Conservation (phyloP, 2,888 invertebrate genomes). For the Temnothorax rugatulus region DNA sequence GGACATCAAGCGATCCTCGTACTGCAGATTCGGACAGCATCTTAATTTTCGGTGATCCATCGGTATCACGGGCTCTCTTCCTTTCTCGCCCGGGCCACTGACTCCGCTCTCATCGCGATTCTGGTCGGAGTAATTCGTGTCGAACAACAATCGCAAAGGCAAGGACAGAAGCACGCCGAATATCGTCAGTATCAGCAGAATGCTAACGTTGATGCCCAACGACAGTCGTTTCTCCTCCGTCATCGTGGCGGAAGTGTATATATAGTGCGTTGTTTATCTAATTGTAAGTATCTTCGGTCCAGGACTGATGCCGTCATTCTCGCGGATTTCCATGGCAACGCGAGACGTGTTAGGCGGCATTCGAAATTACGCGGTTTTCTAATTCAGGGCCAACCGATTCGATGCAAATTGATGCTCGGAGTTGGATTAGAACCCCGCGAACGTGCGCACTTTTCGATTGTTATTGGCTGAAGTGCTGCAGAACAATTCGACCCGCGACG, state of each 20-base stretch:
- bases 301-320: neutral
- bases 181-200: slow-evolving; percentile 79
- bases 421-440: neutral
- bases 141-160: slow-evolving; percentile 78
- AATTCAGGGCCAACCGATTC: neutral
- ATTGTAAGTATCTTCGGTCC: neutral
- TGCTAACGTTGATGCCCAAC: slow-evolving; percentile 80
- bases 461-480: neutral
- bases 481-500: slow-evolving; percentile 27
- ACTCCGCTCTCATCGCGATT: slow-evolving; percentile 21
- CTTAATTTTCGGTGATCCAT: slow-evolving; percentile 71
- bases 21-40: slow-evolving; percentile 77
- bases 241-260: slow-evolving; percentile 53
- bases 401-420: neutral
- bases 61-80: slow-evolving; percentile 47
- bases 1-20: slow-evolving; percentile 74
- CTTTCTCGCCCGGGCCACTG: slow-evolving; percentile 14
- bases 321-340: slow-evolving; percentile 39
- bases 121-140: slow-evolving; percentile 74
- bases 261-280: slow-evolving; percentile 29
- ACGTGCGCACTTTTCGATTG: slow-evolving; percentile 29
- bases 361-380: neutral
- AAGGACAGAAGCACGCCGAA: slow-evolving; percentile 80
- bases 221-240: slow-evolving; percentile 74
- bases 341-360: neutral